Conservation (phyloP, 1,140 invertebrate genomes). For the Drosophila navojoa region DNA sequence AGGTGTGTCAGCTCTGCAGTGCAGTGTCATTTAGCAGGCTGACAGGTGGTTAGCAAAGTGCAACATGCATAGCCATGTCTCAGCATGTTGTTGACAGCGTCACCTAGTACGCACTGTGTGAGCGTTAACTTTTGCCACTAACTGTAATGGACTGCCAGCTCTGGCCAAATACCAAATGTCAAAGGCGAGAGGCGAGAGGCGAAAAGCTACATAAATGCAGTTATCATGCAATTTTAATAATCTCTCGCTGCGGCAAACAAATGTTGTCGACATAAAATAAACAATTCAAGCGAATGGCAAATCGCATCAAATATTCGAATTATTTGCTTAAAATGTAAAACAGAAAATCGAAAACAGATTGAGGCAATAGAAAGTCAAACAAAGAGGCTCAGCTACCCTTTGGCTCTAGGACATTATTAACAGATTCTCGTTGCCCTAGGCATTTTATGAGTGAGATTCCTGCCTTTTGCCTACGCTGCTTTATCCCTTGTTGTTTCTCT, state of each 20-base stretch:
- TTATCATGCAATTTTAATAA: conserved; percentile 29
- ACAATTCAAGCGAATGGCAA: conserved; percentile 8
- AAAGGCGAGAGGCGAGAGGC: neutral
- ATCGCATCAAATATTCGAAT: conserved; percentile 39
- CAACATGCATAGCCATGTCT: conserved; percentile 24
- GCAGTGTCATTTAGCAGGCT: conserved; percentile 28
- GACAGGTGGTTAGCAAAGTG: conserved; percentile 25
- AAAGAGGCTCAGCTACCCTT: conserved; percentile 11
- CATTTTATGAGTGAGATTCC: too few species aligned
- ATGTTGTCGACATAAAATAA: conserved; percentile 24
- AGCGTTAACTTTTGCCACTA: conserved; percentile 32
- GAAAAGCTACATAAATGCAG: conserved; percentile 1
- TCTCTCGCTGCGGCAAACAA: conserved; percentile 36
- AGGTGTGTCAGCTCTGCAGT: neutral
- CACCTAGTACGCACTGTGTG: conserved; percentile 11
- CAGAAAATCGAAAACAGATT: conserved; percentile 8
- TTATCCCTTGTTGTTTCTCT: too few species aligned
- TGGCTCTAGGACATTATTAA: too few species aligned
- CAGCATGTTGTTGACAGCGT: conserved; percentile 34
- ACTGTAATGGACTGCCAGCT: conserved; percentile 40
- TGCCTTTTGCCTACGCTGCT: too few species aligned
- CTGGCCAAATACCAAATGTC: conserved; percentile 34
- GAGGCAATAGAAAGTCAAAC: neutral
- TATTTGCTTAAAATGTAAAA: conserved; percentile 38
- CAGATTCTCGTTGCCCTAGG: too few species aligned